Evolutionary conservation across 2,797 vertebrate genomes (phyloP).

Genomic region (Onychomys torridus): DNA sequence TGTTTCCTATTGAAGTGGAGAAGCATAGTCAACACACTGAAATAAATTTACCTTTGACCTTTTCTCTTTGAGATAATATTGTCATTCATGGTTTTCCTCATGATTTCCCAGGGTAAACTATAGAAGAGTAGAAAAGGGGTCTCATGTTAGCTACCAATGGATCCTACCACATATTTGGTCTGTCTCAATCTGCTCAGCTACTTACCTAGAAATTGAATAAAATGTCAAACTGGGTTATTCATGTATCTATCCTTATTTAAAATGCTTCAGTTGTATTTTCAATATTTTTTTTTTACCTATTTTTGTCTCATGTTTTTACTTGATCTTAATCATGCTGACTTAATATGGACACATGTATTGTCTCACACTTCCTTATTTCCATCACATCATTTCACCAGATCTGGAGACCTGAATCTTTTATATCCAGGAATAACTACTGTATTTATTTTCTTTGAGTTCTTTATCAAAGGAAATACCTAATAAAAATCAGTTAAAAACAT

Average conservation of each 20-base stretch:
- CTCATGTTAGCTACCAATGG: background rate
- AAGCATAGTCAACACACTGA: background rate
- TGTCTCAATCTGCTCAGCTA: background rate
- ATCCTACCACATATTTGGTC: background rate
- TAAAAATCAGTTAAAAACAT: background rate
- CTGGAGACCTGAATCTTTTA: background rate
- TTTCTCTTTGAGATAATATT: background rate
- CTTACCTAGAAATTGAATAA: background rate
- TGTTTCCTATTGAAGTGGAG: background rate
- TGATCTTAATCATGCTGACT: background rate
- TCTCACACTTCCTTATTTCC: background rate
- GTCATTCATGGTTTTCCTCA: background rate
- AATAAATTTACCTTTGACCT: background rate
- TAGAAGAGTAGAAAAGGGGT: background rate
- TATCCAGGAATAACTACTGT: background rate
- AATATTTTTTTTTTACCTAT: background rate
- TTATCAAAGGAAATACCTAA: background rate
- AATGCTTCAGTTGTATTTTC: background rate
- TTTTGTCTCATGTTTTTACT: background rate
- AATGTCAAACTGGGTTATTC: background rate
- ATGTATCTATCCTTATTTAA: background rate
- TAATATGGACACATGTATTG: background rate
- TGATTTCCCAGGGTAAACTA: background rate
- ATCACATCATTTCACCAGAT: background rate
- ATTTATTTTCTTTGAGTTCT: background rate